Percentiles rank a stretch among this genome's conserved stretches.
These are phyloP conservation scores for Dryoscopus gambensis DNA, from an alignment of 2,113 vertebrate species.

Conservation along the genomic window DNA sequence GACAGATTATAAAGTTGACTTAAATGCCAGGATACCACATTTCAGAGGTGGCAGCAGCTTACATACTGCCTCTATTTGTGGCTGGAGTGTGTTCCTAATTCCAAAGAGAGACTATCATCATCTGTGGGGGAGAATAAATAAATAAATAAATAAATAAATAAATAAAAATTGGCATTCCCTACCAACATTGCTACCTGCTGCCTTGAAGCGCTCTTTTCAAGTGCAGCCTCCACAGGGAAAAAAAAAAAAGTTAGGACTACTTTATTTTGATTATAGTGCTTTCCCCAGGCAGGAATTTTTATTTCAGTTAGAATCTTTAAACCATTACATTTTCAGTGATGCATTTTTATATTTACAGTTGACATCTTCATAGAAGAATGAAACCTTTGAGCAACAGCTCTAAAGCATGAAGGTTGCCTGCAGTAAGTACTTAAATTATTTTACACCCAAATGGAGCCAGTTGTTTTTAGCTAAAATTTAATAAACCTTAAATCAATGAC, in stretches of 20 bases:
- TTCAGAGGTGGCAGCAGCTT: not conserved
- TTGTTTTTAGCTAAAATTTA: conserved; percentile 80
- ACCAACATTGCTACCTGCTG: not conserved
- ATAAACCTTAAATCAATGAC: conserved; percentile 77
- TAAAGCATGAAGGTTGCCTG: conserved; percentile 75
- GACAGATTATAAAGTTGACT: conserved; percentile 20
- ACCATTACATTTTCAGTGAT: conserved; percentile 74
- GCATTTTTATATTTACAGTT: conserved; percentile 81
- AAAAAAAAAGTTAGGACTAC: conserved; percentile 49
- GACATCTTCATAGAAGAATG: conserved; percentile 77
- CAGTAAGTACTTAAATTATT: conserved; percentile 74
- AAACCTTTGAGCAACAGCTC: conserved; percentile 70
- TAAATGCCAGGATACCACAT: not conserved
- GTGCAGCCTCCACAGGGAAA: not conserved
- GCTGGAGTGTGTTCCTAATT: not conserved
- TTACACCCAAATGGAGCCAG: conserved; percentile 74
- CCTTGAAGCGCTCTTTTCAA: conserved; percentile 5
- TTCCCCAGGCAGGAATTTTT: conserved; percentile 76
- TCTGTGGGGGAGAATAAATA: not conserved
- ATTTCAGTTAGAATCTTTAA: conserved; percentile 76
- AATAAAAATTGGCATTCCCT: not conserved
- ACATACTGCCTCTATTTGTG: not conserved
- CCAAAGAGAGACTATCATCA: not conserved
- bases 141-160: not conserved
- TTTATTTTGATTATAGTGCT: conserved; percentile 69